phyloP scores from a whole-genome alignment of 2,113 vertebrate genomes.

The Cryptotis parvus region DNA sequence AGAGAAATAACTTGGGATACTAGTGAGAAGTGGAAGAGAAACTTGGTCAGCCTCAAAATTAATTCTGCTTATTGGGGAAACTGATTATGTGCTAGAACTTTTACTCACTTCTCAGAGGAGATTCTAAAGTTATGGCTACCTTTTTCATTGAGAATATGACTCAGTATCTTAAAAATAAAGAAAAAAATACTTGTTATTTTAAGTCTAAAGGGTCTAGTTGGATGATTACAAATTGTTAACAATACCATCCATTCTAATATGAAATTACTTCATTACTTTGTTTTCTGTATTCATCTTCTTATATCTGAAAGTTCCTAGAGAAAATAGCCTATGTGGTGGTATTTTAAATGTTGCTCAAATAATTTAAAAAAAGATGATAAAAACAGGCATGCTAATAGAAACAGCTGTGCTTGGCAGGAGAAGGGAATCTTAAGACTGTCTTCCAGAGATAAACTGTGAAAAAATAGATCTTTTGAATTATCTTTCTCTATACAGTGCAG shows the following conservation, averaged over 20 bases:
- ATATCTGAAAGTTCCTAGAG: conserved; percentile 19
- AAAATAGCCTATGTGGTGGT: not conserved
- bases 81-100: not conserved
- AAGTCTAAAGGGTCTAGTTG: not conserved
- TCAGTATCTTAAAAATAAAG: not conserved
- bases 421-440: not conserved
- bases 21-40: not conserved
- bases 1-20: no score
- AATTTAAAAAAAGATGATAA: conserved; percentile 14
- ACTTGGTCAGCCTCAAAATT: not conserved
- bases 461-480: not conserved
- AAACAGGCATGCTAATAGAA: not conserved
- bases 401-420: not conserved
- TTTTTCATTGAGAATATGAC: not conserved
- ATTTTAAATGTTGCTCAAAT: not conserved
- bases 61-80: not conserved
- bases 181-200: not conserved
- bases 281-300: not conserved
- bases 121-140: not conserved
- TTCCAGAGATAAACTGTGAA: not conserved
- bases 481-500: not conserved
- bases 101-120: not conserved
- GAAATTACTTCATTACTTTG: not conserved
- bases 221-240: not conserved
- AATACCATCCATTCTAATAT: not conserved